Conservation (phyloP, 2,113 vertebrate genomes). For the Tympanuchus pallidicinctus region DNA sequence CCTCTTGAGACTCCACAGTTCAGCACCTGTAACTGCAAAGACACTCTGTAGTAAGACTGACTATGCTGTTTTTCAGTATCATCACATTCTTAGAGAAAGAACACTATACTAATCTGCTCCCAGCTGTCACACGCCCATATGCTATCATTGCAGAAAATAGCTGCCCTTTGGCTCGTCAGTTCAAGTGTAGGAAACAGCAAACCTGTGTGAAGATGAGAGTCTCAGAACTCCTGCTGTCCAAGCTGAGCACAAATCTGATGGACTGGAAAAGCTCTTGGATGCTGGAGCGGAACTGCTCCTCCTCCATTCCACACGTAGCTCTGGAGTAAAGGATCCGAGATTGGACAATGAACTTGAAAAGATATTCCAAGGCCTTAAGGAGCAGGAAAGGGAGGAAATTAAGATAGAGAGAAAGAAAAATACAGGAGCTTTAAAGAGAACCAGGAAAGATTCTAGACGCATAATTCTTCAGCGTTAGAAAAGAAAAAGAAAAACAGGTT, state of each 20-base stretch:
- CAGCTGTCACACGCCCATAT: background rate
- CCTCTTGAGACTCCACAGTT: background rate
- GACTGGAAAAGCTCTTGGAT: constrained; percentile 98
- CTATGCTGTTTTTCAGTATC: background rate
- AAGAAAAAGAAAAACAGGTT: constrained; percentile 28
- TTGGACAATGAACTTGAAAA: constrained; percentile 99
- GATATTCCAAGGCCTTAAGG: constrained; percentile 93
- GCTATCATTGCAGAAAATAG: background rate
- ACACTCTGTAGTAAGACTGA: background rate
- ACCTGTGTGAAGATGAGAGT: constrained; percentile 98
- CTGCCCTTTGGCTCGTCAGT: background rate
- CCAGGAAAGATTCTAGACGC: constrained; percentile 11
- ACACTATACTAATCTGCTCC: background rate
- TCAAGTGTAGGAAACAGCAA: constrained; percentile 37
- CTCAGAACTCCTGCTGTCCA: constrained; percentile 96
- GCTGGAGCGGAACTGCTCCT: constrained; percentile 93
- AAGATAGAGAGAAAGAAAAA: constrained; percentile 60
- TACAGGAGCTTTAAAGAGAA: constrained; percentile 58
- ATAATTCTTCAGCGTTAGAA: constrained; percentile 25
- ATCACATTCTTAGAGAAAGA: background rate
- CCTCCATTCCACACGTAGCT: constrained; percentile 96
- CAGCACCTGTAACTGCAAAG: background rate
- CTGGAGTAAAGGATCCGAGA: constrained; percentile 96
- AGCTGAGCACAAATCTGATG: constrained; percentile 95
- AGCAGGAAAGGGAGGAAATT: constrained; percentile 40